Evolutionary conservation across 2,888 invertebrate species (phyloP), one percentile per base, ranked within the genome.

Genomic region (Drosophila trichaetosa): DNA sequence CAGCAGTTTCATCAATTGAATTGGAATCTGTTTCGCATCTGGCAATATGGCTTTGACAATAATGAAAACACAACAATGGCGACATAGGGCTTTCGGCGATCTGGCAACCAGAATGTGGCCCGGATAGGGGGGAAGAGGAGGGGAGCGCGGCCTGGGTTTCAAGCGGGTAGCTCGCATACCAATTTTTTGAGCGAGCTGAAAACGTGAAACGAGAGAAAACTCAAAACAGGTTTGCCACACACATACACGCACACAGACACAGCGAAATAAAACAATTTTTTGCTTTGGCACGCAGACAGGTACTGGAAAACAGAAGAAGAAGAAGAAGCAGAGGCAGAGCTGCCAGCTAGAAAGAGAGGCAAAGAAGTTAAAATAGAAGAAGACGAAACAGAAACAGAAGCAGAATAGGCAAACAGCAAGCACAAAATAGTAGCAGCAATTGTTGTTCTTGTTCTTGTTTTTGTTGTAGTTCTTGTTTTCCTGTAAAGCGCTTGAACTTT

Each of bases 181-280:
- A 86, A 88, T 80, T 87, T 83, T 56, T 56, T 82, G 73, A 85
- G 80, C 72, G 73, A 74, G 72, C 78, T 80, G 73, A 84, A 87
- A 85, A 85, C 85, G 77, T 77, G 87, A 85, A 87, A 70, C 87
- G 85, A 85, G 87, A 87, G 85, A 85, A 85, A 87, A 87, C 85
- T 85, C 83, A 82, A 85, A 85, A 85, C 85, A 62, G 57, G 85
- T 85, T 87, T 76, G 33, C 52, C 53, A 57, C 61, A 69, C 52
- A 68, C 29, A 34, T n/a, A 51, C 24, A 33, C 52, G 56, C 57
- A 60, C 51, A 64, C 27, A 56, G 6, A 16, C 24, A 36, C 24
- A 53, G 52, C 33, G 7, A 63, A 40, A 68, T 11, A 27, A 64
- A 67, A 73, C 66, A 73, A 52, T 78, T 74, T 78, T 74, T 68